Evolutionary conservation across 2,113 vertebrate genomes (phyloP).

Genomic region (Addax nasomaculatus): DNA sequence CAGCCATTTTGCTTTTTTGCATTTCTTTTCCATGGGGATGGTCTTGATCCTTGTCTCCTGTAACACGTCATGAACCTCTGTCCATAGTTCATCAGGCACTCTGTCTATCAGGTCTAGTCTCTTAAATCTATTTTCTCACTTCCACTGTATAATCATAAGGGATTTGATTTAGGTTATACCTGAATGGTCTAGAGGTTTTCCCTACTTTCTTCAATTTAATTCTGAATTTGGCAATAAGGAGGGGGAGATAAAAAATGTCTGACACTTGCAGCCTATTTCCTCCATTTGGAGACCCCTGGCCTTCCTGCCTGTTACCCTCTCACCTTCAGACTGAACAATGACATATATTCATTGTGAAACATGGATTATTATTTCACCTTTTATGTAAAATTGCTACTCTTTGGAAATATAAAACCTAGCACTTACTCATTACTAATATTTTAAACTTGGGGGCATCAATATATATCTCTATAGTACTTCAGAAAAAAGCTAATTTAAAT

Average conservation of each 20-base stretch:
- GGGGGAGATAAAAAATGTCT: neutral
- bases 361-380: neutral
- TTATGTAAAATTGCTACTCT: neutral
- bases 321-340: neutral
- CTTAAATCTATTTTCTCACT: no score
- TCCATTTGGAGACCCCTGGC: neutral
- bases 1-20: no score
- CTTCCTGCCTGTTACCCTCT: neutral
- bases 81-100: no score
- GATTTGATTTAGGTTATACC: no score
- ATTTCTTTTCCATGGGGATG: no score
- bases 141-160: no score
- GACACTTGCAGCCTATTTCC: neutral
- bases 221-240: no score
- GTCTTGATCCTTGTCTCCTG: no score
- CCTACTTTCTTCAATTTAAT: no score
- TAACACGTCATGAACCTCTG: rapidly evolving
- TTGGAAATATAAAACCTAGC: neutral
- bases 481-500: neutral
- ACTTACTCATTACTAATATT: neutral
- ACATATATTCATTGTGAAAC: neutral
- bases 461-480: neutral
- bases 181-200: no score
- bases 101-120: no score
- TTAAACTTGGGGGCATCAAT: neutral